Conservation (phyloP, 1,140 invertebrate species). For the Drosophila gunungcola region DNA sequence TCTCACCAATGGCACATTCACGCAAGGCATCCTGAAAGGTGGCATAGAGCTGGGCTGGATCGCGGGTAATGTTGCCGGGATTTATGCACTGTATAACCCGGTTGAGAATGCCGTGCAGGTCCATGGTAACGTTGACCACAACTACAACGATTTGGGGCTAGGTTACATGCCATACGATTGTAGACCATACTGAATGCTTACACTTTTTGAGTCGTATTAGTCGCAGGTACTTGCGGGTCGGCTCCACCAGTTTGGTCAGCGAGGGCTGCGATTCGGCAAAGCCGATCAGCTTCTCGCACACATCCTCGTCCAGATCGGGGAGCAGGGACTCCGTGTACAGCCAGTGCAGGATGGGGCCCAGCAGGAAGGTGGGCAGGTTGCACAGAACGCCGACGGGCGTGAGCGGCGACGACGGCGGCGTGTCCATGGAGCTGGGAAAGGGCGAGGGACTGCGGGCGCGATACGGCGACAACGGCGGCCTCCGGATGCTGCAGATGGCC, state of each 20-base stretch:
- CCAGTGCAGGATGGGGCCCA: conserved; percentile 87
- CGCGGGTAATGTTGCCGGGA: conserved; percentile 75
- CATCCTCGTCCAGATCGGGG: conserved; percentile 86
- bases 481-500: conserved; percentile 59
- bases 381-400: conserved; percentile 75
- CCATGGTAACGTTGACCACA: conserved; percentile 87
- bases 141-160: conserved; percentile 79
- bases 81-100: conserved; percentile 87
- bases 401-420: conserved; percentile 78
- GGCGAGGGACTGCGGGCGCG: conserved; percentile 74
- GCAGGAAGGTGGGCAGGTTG: conserved; percentile 86
- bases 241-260: conserved; percentile 86
- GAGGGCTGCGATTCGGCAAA: conserved; percentile 85
- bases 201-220: conserved; percentile 88
- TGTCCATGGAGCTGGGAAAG: conserved; percentile 75
- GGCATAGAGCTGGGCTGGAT: conserved; percentile 87
- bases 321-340: conserved; percentile 88
- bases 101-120: conserved; percentile 87
- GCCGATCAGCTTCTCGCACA: conserved; percentile 86
- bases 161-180: too few relatives aligned
- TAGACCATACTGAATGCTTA: conserved; percentile 75
- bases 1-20: conserved; percentile 86
- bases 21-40: conserved; percentile 87
- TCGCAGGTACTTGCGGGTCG: conserved; percentile 87
- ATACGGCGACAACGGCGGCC: conserved; percentile 77